Conservation (phyloP, 53 echinoderm and acorn worm genomes). For the Zoroaster sp. region DNA sequence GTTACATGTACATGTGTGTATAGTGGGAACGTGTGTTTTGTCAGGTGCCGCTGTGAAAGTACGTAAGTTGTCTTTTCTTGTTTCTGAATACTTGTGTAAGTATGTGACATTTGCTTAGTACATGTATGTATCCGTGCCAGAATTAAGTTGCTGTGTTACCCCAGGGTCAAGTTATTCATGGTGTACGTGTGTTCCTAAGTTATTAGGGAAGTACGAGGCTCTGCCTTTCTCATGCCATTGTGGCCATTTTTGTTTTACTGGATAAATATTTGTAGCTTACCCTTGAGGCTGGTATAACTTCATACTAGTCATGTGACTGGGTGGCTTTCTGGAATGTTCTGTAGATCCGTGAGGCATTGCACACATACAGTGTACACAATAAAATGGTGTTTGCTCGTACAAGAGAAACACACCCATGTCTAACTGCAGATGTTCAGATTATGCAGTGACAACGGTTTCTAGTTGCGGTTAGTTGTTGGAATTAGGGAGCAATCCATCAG, state of each 20-base stretch:
- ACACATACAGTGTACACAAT: too few species aligned
- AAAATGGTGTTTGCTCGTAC: too few species aligned
- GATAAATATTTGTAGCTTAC: neutral
- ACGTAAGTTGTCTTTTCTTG: slow-evolving; percentile 1
- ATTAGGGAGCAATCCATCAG: too few species aligned
- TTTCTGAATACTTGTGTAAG: neutral
- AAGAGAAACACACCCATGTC: too few species aligned
- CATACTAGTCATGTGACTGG: too few species aligned
- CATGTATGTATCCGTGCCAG: neutral
- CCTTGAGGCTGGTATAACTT: neutral
- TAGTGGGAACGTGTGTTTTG: neutral
- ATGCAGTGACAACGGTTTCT: too few species aligned
- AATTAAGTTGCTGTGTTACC: neutral
- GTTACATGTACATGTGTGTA: neutral
- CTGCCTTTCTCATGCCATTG: too few species aligned
- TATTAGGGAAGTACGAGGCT: too few species aligned
- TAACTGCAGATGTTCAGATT: too few species aligned
- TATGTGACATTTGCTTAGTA: neutral
- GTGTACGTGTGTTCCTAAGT: neutral
- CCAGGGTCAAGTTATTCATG: neutral
- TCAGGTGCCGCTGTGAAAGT: neutral
- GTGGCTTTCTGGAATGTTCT: too few species aligned
- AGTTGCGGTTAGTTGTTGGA: too few species aligned
- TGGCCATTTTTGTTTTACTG: neutral
- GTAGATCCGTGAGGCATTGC: too few species aligned